Conservation (phyloP, 2,888 invertebrate species). For the Diploptera punctata region DNA sequence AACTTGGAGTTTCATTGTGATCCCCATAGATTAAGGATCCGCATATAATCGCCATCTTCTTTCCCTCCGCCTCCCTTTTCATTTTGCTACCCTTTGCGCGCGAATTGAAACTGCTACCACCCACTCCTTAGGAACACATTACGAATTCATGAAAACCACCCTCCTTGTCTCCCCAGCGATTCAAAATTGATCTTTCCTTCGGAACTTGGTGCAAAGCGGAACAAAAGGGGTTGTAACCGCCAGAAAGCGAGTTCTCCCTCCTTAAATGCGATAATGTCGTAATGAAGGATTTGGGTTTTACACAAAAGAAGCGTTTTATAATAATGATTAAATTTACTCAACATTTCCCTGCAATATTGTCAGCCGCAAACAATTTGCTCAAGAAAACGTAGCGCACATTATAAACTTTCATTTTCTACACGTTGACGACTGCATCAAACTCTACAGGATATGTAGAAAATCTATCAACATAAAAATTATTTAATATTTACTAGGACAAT, state of each 20-base stretch:
- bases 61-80: conserved; percentile 2
- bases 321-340: too few relatives aligned
- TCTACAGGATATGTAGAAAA: too few relatives aligned
- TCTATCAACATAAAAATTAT: too few relatives aligned
- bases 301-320: background rate
- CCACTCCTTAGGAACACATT: conserved; percentile 17
- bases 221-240: background rate
- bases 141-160: conserved; percentile 24
- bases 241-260: background rate
- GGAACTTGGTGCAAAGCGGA: background rate
- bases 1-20: background rate
- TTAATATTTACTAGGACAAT: too few relatives aligned
- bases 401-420: too few relatives aligned
- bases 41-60: conserved; percentile 3
- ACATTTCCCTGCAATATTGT: too few relatives aligned
- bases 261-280: background rate
- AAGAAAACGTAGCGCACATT: too few relatives aligned
- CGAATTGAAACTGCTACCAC: conserved; percentile 18
- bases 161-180: conserved; percentile 21
- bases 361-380: too few relatives aligned
- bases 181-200: conserved; percentile 24
- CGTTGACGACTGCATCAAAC: too few relatives aligned
- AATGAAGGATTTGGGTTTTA: background rate
- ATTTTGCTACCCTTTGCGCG: conserved; percentile 13
- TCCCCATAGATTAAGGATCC: background rate